phyloP scores from a whole-genome alignment of 92 coral and sea anemone species.

The Actinernus sp. region DNA sequence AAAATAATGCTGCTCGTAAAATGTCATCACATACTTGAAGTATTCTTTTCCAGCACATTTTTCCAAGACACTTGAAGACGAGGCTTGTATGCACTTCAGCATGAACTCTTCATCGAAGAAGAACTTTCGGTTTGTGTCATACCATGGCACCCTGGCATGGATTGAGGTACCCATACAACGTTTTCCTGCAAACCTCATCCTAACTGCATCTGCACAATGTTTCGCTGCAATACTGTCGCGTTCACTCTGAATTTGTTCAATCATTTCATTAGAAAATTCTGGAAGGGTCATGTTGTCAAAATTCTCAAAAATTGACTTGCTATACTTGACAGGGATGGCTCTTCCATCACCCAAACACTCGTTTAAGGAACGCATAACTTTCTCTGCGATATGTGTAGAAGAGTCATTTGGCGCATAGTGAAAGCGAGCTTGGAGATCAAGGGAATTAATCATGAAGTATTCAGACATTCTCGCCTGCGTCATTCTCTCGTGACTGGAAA shows the following conservation, averaged over 20 bases:
- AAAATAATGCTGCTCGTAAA: slow-evolving; percentile 15
- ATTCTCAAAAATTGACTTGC: slow-evolving; percentile 15
- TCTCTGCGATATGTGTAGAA: slow-evolving; percentile 24
- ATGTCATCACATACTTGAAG: slow-evolving; percentile 6
- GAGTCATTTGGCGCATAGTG: slow-evolving; percentile 58
- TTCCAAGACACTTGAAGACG: slow-evolving; percentile 8
- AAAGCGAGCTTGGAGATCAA: slow-evolving; percentile 38
- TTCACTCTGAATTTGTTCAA: slow-evolving; percentile 9
- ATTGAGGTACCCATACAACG: slow-evolving; percentile 48
- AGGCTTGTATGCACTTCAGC: slow-evolving; percentile 32
- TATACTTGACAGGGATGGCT: slow-evolving; percentile 19
- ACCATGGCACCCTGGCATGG: slow-evolving; percentile 5
- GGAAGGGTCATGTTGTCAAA: slow-evolving; percentile 2
- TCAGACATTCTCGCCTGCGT: slow-evolving; percentile 42
- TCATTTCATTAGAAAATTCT: slow-evolving; percentile 14
- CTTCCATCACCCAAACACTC: slow-evolving; percentile 41
- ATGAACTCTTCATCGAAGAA: slow-evolving; percentile 49
- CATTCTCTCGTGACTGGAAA: slow-evolving; percentile 44
- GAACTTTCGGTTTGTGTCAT: slow-evolving; percentile 14
- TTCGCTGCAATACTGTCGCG: slow-evolving; percentile 3
- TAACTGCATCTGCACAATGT: slow-evolving; percentile 21
- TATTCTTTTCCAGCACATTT: slow-evolving; percentile 43
- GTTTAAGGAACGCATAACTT: slow-evolving; percentile 35
- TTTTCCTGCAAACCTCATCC: slow-evolving; percentile 14
- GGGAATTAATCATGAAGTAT: slow-evolving; percentile 35